phyloP scores from a whole-genome alignment of 2,113 vertebrate genomes.

The Eretmochelys imbricata region DNA sequence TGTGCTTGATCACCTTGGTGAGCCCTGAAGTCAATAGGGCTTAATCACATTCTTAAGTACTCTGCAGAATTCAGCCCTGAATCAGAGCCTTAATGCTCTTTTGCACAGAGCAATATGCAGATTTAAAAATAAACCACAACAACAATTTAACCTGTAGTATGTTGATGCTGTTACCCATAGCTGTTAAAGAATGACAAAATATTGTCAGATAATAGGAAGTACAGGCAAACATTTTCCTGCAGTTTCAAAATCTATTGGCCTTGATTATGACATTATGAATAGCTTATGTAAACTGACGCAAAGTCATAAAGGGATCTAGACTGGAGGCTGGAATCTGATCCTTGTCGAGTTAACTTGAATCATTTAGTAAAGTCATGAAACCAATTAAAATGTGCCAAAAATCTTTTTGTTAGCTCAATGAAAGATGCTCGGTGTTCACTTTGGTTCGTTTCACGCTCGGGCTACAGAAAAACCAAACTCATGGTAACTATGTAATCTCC shows the following conservation, averaged over 20 bases:
- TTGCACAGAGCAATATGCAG: background rate
- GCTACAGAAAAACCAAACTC: slow-evolving; percentile 10
- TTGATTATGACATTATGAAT: background rate
- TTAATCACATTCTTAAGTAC: background rate
- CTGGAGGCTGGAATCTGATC: slow-evolving; percentile 25
- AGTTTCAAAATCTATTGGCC: slow-evolving; percentile 58
- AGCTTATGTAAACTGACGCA: background rate
- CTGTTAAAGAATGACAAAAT: slow-evolving; percentile 5
- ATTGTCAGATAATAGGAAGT: background rate
- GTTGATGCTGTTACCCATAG: background rate
- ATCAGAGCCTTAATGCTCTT: background rate
- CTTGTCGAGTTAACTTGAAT: slow-evolving; percentile 5
- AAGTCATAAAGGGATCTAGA: slow-evolving; percentile 27
- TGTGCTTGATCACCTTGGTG: background rate
- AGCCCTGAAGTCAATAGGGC: background rate
- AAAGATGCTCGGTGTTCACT: slow-evolving; percentile 35
- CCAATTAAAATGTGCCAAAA: background rate
- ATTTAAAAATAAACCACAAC: background rate
- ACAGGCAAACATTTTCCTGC: slow-evolving; percentile 25
- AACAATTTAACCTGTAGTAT: background rate
- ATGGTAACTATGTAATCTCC: slow-evolving; percentile 16
- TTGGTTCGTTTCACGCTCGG: slow-evolving; percentile 3
- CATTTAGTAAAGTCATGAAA: slow-evolving; percentile 48
- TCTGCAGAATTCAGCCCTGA: background rate
- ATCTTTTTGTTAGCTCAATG: background rate